phyloP scores from a whole-genome alignment of 2,113 vertebrate genomes.

The Oxyura jamaicensis region DNA sequence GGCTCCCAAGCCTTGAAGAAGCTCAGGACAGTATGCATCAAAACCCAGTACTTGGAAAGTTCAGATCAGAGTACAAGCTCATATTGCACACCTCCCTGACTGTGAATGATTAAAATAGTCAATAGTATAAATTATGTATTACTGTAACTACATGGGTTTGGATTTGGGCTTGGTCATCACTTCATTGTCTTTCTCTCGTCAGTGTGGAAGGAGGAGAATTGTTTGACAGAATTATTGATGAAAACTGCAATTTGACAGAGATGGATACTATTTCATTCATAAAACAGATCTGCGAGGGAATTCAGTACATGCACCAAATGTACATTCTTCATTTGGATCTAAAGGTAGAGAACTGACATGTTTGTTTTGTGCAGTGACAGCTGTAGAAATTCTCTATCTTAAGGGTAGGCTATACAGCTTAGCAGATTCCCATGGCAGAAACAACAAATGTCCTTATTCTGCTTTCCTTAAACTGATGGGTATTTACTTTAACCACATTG shows the following conservation, averaged over 20 bases:
- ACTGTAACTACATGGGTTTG: background rate
- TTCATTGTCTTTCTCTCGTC: conserved; percentile 1
- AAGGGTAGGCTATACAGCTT: background rate
- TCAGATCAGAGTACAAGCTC: background rate
- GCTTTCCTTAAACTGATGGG: background rate
- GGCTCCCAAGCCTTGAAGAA: background rate
- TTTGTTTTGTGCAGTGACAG: background rate
- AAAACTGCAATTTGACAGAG: conserved; percentile 91
- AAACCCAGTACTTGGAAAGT: background rate
- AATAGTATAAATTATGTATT: background rate
- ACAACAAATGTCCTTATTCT: background rate
- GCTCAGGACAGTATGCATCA: background rate
- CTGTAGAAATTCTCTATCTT: background rate
- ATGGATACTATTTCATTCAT: conserved; percentile 92
- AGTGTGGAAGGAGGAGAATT: conserved; percentile 96
- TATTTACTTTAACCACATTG: background rate
- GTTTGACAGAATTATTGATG: conserved; percentile 96
- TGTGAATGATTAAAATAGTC: background rate
- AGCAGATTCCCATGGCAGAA: background rate
- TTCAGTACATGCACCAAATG: conserved; percentile 97
- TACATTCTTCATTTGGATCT: conserved; percentile 97
- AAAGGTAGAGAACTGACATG: conserved; percentile 82
- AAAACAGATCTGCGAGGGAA: conserved; percentile 93
- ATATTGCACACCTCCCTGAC: background rate
- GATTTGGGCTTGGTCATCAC: background rate